Evolutionary conservation across 2,797 vertebrate genomes (phyloP), one percentile per base, ranked within the genome.

Genomic region (Catostomus latipinnis): DNA sequence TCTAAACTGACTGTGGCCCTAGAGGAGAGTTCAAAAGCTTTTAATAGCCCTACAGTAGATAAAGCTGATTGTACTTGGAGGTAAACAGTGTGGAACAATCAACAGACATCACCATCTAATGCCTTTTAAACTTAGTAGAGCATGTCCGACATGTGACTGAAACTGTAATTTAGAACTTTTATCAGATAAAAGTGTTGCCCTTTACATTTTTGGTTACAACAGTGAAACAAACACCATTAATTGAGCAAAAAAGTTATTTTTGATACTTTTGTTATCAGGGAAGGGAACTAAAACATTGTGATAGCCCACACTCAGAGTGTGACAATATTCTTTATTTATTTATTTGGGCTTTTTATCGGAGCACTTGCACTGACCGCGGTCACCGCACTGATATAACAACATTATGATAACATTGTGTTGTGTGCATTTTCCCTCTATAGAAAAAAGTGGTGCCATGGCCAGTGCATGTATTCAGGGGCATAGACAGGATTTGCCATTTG

Each of bases 121-220:
- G 18, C 12, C 52, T 11, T 74, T 70, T 8, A 57, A 67, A 68
- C 49, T 34, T 49, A 79, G 69, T 62, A 57, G 66, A 83, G 79
- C 74, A 71, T 84, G 73, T 79, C 76, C 78, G 74, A 86, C 43
- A 81, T 87, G 86, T 84, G 82, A 82, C 74, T 83, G 83, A 86
- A 60, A 58, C 65, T 54, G 16, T 45, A 50, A 75, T 54, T 13
- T 78, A 66, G 18, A 75, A 12, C 14, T 60, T 63, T 71, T 71
- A 71, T 81, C 70, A 63, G 49, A 49, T 12, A 12, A 62, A 18
- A 62, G 6, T 2, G 5, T 9, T 63, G n/a, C 16, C 46, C 12
- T 73, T 1, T 8, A 50, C 12, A 11, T 52, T 12, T 50, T 52
- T 18, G 22, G 16, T 50, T 56, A 49, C 10, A 14, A 13, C 8